A percentile compares a stretch with the other conserved stretches of the same genome.
Conservation (phyloP, 2,888 invertebrate species). For the Cephus sareptanus region DNA sequence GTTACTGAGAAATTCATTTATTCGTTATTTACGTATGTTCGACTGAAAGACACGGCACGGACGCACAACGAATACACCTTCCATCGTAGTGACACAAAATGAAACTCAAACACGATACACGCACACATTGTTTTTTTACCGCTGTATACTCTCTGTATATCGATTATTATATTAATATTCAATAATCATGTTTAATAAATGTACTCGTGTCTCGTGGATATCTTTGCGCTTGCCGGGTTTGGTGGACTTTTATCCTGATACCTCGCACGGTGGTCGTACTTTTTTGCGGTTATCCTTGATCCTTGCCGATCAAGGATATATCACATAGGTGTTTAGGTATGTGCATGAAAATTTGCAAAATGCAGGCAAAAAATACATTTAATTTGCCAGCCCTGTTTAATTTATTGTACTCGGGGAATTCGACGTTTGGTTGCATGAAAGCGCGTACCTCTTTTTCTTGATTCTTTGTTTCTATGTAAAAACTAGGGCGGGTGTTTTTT, state of each 20-base stretch:
- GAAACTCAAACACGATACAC: slow-evolving; percentile 29
- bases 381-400: not conserved
- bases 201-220: slow-evolving; percentile 65
- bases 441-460: not conserved
- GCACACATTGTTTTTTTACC: slow-evolving; percentile 41
- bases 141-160: slow-evolving; percentile 62
- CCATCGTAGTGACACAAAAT: not conserved
- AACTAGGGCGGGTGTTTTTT: not conserved
- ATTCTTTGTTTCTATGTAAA: slow-evolving; percentile 21
- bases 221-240: slow-evolving; percentile 65
- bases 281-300: slow-evolving; percentile 42
- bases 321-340: not conserved
- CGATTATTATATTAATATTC: slow-evolving; percentile 61
- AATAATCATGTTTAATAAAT: slow-evolving; percentile 66
- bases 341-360: not conserved
- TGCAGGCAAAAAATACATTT: not conserved
- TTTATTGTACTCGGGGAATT: not conserved
- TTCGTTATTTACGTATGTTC: not conserved
- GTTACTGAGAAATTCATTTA: not conserved
- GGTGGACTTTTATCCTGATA: slow-evolving; percentile 62
- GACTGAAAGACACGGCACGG: slow-evolving; percentile 40
- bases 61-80: slow-evolving; percentile 20
- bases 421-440: not conserved
- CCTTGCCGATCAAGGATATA: not conserved
- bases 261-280: slow-evolving; percentile 61